Evolutionary conservation across 2,113 vertebrate genomes (phyloP).

Genomic region (Thalassoma bifasciatum): DNA sequence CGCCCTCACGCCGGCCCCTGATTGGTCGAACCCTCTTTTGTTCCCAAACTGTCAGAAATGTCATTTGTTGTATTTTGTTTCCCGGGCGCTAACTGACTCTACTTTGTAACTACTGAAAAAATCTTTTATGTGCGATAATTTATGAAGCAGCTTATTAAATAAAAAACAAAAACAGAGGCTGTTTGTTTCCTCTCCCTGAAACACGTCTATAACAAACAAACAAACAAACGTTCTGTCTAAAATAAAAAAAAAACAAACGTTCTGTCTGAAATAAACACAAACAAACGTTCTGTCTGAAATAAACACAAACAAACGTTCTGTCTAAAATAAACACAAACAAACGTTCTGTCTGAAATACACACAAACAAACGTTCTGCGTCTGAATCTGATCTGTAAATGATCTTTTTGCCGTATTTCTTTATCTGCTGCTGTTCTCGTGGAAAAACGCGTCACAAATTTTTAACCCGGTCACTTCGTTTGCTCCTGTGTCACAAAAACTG

Average conservation of each 20-base stretch:
- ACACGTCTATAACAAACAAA: no score
- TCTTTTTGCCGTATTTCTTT: slow-evolving; percentile 50
- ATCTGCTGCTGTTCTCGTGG: slow-evolving; percentile 36
- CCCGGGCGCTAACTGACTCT: slow-evolving; percentile 68
- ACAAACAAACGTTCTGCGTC: slow-evolving; percentile 38
- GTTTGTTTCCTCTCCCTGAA: no score
- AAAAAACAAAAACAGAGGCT: slow-evolving; percentile 84
- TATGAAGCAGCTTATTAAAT: slow-evolving; percentile 96
- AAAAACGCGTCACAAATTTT: slow-evolving; percentile 45
- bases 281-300: no score
- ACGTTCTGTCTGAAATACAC: slow-evolving; percentile 32
- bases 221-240: background rate
- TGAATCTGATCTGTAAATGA: no score
- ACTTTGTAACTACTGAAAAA: slow-evolving; percentile 91
- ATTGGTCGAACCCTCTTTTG: background rate
- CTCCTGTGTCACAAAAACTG: slow-evolving; percentile 25
- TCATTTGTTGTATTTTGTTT: slow-evolving; percentile 52
- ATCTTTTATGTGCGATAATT: slow-evolving; percentile 97
- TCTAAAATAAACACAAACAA: no score
- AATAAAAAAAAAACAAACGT: no score
- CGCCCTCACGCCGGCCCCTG: slow-evolving; percentile 2
- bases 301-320: no score
- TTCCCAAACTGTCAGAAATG: slow-evolving; percentile 10
- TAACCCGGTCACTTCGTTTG: background rate
- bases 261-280: no score